Conservation (phyloP, 2,797 vertebrate species). For the Cossypha heuglini region DNA sequence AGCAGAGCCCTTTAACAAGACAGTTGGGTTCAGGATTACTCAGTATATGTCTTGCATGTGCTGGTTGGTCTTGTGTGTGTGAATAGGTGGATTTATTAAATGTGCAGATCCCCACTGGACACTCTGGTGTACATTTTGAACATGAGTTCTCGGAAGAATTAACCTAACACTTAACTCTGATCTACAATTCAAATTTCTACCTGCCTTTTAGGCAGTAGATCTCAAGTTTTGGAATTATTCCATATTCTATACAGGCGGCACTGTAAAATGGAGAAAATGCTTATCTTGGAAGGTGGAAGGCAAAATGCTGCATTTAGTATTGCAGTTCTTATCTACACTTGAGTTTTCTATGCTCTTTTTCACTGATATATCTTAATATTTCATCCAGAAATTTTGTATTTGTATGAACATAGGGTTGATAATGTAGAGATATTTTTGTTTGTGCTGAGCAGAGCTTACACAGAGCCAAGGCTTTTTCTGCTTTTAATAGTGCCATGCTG, state of each 20-base stretch:
- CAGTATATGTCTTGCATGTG: neutral
- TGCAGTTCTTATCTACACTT: neutral
- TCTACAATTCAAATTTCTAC: neutral
- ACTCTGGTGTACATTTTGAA: neutral
- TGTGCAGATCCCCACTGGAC: neutral
- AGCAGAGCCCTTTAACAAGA: neutral
- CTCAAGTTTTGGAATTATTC: neutral
- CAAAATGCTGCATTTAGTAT: neutral
- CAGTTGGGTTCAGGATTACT: neutral
- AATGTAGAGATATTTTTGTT: neutral
- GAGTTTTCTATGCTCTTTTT: neutral
- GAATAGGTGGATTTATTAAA: neutral
- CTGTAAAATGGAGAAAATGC: neutral
- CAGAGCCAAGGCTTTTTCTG: neutral
- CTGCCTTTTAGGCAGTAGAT: neutral
- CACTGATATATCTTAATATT: neutral
- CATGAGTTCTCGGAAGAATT: neutral
- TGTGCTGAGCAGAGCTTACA: neutral
- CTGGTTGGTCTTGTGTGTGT: neutral
- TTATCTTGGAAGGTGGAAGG: neutral
- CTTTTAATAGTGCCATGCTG: fast-evolving
- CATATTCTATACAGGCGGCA: neutral
- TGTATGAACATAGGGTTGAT: neutral
- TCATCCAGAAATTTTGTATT: neutral
- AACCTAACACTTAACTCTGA: neutral